Base-by-base conservation (phyloP, 2,113 vertebrate genomes). In the Coracopsis vasa region DNA sequence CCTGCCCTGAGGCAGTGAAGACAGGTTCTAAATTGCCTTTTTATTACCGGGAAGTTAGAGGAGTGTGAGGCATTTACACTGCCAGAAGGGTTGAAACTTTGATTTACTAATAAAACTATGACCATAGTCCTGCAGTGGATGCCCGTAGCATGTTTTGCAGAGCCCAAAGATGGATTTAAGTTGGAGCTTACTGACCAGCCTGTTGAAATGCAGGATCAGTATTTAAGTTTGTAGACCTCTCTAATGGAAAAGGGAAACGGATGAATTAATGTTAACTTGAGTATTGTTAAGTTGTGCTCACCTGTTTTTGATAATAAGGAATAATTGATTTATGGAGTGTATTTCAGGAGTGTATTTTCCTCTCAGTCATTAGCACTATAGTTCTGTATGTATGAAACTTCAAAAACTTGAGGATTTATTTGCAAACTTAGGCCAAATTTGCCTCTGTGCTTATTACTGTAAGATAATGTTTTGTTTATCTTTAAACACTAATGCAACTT, bases 51-150 rank as follows among this genome's bases (percentile, higher is more conserved):
- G 31, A 35, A 48, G 28, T 47, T 58, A 51, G 44, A 67, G 51
- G 15, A n/a, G 9, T 10, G 6, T 23, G 15, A 72, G 31, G 33
- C 27, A 8, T 65, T 92, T 33, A 5, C 69, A 47, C 53, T 88
- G 47, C 16, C 27, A 56, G 45, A 72, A 62, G 31, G 28, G 33
- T 66, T 67, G 33, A 86, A 62, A 14, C 18, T 75, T 80, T 51
- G n/a, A 31, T 92, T 81, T 88, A 35, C 24, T 67, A 15, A 7
- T 64, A 56, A 61, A 67, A 42, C 27, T 33, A 9, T n/a, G 25
- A 56, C 58, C 0, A 0, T 5, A 25, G 28, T 64, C 66, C 19
- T 42, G 7, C 31, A 73, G 2, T 39, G 41, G 21, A 29, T 62
- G 53, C 13, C 56, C 41, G 18, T 51, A 69, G 33, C 25, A 4